Evolutionary conservation across 2,888 invertebrate species (phyloP).

Genomic region (Tetropium fuscum): DNA sequence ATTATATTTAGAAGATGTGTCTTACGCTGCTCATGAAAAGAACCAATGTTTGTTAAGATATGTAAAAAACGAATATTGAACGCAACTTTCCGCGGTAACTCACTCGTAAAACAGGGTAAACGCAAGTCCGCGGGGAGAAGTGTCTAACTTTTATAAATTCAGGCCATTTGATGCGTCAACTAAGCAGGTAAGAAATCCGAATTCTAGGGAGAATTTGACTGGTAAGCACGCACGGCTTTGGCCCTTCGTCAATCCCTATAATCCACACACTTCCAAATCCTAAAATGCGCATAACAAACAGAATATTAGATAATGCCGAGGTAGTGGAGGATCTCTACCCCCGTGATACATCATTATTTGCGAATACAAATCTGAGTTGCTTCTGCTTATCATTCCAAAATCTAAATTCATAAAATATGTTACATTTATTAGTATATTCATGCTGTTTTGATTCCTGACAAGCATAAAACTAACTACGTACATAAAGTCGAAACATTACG

Average conservation of each 20-base stretch:
- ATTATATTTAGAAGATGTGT: no score
- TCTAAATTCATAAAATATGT: no score
- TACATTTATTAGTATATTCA: background rate
- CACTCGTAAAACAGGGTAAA: no score
- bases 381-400: background rate
- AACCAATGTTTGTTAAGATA: no score
- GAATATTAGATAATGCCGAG: slow-evolving; percentile 30
- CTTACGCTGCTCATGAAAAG: no score
- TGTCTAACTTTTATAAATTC: background rate
- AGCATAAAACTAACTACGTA: no score
- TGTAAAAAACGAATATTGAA: no score
- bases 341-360: slow-evolving; percentile 18
- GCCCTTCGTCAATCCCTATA: slow-evolving; percentile 22
- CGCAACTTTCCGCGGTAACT: no score
- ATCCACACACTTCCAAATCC: slow-evolving; percentile 28
- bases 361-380: slow-evolving; percentile 4
- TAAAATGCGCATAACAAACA: slow-evolving; percentile 27
- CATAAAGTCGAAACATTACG: no score
- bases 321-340: background rate
- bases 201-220: slow-evolving; percentile 8
- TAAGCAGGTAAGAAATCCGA: slow-evolving; percentile 13
- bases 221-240: slow-evolving; percentile 6
- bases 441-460: no score
- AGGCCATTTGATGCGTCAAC: background rate
- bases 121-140: background rate